phyloP scores from a whole-genome alignment of 2,113 vertebrate genomes.

The Pollimyrus isidori region DNA sequence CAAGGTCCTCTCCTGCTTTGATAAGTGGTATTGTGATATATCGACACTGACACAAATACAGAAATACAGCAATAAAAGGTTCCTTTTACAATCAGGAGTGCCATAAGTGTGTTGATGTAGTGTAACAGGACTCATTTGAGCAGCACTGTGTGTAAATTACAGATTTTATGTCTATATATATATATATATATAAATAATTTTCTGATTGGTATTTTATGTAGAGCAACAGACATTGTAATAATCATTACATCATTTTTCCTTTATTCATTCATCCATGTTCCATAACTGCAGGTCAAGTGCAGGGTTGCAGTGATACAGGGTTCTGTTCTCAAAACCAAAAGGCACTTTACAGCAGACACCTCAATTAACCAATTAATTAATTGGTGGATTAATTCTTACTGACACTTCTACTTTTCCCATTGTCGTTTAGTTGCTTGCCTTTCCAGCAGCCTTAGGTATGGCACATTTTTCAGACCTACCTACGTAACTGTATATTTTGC shows the following conservation, averaged over 20 bases:
- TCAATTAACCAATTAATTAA: background rate
- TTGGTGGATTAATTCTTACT: background rate
- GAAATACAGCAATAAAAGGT: background rate
- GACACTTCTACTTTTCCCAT: background rate
- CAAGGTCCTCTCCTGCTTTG: background rate
- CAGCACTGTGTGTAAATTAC: background rate
- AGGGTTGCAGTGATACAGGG: background rate
- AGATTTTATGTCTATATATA: background rate
- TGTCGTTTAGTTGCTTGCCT: background rate
- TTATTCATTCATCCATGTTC: background rate
- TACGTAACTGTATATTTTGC: background rate
- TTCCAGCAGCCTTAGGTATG: background rate
- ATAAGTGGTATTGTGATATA: background rate
- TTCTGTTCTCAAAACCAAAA: background rate
- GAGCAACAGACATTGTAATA: background rate
- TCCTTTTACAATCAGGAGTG: background rate
- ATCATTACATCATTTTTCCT: background rate
- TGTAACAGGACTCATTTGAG: background rate
- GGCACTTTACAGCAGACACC: background rate
- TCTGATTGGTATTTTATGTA: background rate
- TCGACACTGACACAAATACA: background rate
- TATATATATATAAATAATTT: background rate
- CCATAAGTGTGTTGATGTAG: background rate
- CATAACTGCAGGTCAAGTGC: background rate
- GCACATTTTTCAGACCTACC: background rate